Percentiles rank a stretch among this genome's conserved stretches.
phyloP scores from a whole-genome alignment of 30 jellyfish, hydroid and myxozoan species.

The Aurelia sp. region DNA sequence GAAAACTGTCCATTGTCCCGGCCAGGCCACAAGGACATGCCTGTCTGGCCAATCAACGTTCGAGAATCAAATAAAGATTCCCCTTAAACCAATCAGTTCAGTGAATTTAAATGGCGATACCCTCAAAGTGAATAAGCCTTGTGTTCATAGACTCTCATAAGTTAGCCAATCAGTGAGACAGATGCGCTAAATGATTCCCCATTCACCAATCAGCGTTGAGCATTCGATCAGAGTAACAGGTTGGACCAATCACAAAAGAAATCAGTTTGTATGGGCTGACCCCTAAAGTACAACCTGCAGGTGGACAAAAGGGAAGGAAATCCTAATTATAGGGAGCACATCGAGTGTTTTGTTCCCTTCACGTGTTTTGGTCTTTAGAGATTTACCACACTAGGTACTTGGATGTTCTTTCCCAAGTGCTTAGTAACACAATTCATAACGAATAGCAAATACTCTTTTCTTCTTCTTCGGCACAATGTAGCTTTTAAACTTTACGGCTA shows the following conservation, averaged over 20 bases:
- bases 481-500: too few species aligned
- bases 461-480: too few species aligned
- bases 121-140: neutral
- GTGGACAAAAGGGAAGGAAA: slow-evolving; percentile 62
- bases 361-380: slow-evolving; percentile 64
- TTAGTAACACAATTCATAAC: slow-evolving; percentile 11
- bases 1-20: slow-evolving; percentile 77
- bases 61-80: neutral
- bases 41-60: slow-evolving; percentile 47
- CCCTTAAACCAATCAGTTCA: slow-evolving; percentile 26
- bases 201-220: neutral
- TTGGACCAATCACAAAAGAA: slow-evolving; percentile 56
- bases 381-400: slow-evolving; percentile 45
- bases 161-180: slow-evolving; percentile 1
- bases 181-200: neutral
- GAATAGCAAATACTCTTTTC: too few species aligned
- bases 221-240: slow-evolving; percentile 16
- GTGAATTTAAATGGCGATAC: neutral
- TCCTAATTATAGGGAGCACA: slow-evolving; percentile 57
- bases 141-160: neutral
- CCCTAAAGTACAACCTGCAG: slow-evolving; percentile 55
- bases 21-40: slow-evolving; percentile 78
- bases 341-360: slow-evolving; percentile 63
- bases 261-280: slow-evolving; percentile 73
- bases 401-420: slow-evolving; percentile 1